Percentiles rank a stretch among this genome's conserved stretches.
These are phyloP conservation scores for Sebastes taczanowskii DNA, from an alignment of 2,797 vertebrate genomes.

Conservation along the genomic window DNA sequence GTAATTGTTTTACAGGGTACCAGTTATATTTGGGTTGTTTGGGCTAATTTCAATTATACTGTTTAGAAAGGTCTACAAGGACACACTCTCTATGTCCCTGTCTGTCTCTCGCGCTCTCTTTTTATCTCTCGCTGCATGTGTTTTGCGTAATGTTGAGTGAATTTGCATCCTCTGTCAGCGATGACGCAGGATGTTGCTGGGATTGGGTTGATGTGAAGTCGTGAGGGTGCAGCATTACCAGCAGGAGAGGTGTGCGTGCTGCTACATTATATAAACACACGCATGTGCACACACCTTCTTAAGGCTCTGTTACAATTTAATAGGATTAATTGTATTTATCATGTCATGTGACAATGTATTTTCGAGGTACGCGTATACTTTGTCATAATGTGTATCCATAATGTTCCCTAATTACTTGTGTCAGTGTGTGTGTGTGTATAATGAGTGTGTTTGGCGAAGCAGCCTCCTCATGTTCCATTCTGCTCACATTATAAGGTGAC, in stretches of 20 bases:
- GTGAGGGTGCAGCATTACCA: background rate
- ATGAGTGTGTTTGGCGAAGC: background rate
- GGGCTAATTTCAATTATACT: background rate
- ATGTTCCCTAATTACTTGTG: background rate
- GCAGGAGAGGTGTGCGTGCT: background rate
- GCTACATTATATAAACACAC: background rate
- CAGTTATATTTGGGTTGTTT: slow-evolving; percentile 17
- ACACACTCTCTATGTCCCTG: background rate
- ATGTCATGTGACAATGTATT: background rate
- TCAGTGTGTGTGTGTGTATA: background rate
- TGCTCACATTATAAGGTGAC: background rate
- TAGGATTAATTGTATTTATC: background rate
- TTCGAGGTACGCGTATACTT: background rate
- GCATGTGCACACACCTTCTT: background rate
- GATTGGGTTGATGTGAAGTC: slow-evolving; percentile 13
- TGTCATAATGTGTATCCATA: background rate
- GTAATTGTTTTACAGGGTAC: background rate
- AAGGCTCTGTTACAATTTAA: background rate
- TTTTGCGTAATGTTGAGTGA: background rate
- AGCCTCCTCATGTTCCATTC: background rate
- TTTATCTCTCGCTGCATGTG: background rate
- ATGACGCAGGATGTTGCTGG: slow-evolving; percentile 18
- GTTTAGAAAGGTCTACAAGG: background rate
- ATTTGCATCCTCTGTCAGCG: slow-evolving; percentile 17
- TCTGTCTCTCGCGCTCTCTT: background rate